These are phyloP conservation scores for Micropoecilia bifurca DNA, from an alignment of 2,797 vertebrate species.

Conservation along the genomic window DNA sequence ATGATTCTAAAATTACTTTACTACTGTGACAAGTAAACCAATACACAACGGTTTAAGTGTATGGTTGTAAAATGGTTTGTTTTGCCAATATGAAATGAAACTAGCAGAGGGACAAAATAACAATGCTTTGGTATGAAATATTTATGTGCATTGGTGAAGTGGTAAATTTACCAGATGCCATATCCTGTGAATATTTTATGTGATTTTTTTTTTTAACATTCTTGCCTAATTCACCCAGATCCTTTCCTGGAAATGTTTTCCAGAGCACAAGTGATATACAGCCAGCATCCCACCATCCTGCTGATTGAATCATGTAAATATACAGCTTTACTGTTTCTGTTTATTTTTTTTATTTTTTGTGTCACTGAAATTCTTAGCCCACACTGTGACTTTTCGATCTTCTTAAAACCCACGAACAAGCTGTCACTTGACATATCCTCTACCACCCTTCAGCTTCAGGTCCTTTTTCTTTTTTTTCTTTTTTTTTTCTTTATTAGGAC, in stretches of 20 bases:
- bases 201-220: neutral
- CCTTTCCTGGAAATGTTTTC: neutral
- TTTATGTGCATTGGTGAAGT: neutral
- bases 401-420: neutral
- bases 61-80: neutral
- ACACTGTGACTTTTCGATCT: neutral
- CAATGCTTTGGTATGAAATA: neutral
- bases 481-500: neutral
- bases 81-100: neutral
- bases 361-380: constrained; percentile 2
- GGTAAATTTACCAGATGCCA: neutral
- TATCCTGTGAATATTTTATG: neutral
- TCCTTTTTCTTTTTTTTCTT: neutral
- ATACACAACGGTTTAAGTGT: neutral
- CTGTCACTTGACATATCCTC: neutral
- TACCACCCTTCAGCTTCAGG: neutral
- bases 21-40: neutral
- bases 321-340: neutral
- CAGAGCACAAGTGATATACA: neutral
- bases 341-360: neutral
- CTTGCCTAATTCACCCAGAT: neutral
- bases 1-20: neutral
- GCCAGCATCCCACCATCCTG: neutral
- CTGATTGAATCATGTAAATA: neutral
- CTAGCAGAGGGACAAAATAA: neutral